A percentile compares a stretch with the other conserved stretches of the same genome.
Evolutionary conservation across 2,888 invertebrate species (phyloP).

Genomic region (Dromius quadrimaculatus): DNA sequence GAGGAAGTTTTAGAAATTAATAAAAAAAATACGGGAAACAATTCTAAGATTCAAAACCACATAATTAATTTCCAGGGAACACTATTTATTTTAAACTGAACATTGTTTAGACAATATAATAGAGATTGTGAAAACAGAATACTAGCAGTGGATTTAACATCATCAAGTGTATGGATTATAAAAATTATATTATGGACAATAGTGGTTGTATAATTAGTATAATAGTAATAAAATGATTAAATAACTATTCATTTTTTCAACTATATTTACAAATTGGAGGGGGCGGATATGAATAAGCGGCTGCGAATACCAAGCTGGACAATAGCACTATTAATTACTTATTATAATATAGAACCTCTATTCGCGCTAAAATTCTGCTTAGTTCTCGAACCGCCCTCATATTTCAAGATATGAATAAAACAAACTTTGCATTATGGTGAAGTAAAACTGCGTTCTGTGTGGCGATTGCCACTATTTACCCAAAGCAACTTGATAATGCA

Average conservation of each 20-base stretch:
- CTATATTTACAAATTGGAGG: conserved; percentile 42
- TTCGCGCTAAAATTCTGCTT: conserved; percentile 10
- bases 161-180: conserved; percentile 49
- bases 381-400: conserved; percentile 8
- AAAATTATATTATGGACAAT: conserved; percentile 38
- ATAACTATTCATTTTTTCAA: conserved; percentile 50
- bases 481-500: conserved; percentile 50
- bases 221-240: conserved; percentile 50
- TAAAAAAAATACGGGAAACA: background rate
- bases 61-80: conserved; percentile 62
- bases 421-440: conserved; percentile 48
- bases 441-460: conserved; percentile 18
- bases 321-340: conserved; percentile 15
- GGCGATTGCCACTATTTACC: conserved; percentile 24
- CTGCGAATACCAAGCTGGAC: conserved; percentile 14
- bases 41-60: conserved; percentile 7
- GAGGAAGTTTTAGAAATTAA: no score
- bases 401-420: conserved; percentile 20
- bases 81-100: conserved; percentile 68
- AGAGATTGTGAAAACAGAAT: conserved; percentile 52
- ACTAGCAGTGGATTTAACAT: conserved; percentile 51
- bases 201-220: conserved; percentile 46
- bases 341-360: conserved; percentile 48
- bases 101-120: conserved; percentile 52
- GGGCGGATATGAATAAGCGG: conserved; percentile 23